phyloP scores from a whole-genome alignment of 2,797 vertebrate species.

The Argyrosomus regius region DNA sequence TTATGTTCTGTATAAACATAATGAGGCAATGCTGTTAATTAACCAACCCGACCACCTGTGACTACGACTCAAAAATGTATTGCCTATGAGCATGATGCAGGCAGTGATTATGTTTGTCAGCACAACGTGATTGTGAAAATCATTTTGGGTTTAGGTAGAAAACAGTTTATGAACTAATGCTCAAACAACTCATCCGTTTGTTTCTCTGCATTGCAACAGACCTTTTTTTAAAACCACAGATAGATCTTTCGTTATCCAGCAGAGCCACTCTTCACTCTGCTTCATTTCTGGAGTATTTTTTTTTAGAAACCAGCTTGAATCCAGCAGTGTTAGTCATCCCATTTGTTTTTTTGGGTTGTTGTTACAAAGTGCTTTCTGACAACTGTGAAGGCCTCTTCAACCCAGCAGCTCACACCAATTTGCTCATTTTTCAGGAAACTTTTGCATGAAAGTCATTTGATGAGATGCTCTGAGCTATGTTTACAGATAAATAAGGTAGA shows the following conservation, averaged over 20 bases:
- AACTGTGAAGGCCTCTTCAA: background rate
- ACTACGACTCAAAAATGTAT: background rate
- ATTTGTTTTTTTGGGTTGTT: background rate
- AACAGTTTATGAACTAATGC: background rate
- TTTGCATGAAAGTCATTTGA: slow-evolving; percentile 6
- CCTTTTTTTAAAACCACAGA: background rate
- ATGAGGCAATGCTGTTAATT: background rate
- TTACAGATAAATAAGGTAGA: slow-evolving; percentile 6
- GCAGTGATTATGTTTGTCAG: background rate
- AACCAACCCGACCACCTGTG: background rate
- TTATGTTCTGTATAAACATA: background rate
- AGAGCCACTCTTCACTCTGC: background rate
- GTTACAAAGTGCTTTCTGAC: background rate
- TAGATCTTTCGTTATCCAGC: background rate
- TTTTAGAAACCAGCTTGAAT: background rate
- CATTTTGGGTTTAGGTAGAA: background rate
- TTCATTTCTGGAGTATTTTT: background rate
- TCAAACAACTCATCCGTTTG: too few relatives aligned
- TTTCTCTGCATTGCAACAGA: background rate
- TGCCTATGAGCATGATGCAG: background rate
- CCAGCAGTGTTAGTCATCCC: slow-evolving; percentile 2
- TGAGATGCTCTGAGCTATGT: slow-evolving; percentile 4
- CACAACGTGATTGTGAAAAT: background rate
- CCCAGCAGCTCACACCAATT: background rate
- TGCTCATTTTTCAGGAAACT: background rate